phyloP scores from a whole-genome alignment of 2,113 vertebrate species.

The Xiphophorus maculatus region DNA sequence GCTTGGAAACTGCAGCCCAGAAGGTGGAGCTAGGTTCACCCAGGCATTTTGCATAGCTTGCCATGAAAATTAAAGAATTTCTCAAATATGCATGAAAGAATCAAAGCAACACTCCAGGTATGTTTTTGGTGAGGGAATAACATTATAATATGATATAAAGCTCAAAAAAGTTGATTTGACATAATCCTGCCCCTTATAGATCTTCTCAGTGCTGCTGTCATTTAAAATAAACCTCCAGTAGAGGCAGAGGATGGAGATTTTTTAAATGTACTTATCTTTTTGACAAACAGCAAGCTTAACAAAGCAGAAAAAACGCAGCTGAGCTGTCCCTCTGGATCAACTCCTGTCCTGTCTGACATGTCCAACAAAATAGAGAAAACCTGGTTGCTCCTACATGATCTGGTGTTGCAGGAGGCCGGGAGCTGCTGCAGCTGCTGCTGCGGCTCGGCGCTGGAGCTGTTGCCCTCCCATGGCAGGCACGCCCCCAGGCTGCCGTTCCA shows the following conservation, averaged over 20 bases:
- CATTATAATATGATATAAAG: too few species aligned
- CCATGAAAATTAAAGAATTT: too few species aligned
- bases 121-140: too few species aligned
- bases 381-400: slow-evolving; percentile 79
- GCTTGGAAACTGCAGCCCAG: too few species aligned
- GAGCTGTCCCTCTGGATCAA: slow-evolving; percentile 25
- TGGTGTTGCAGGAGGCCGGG: slow-evolving; percentile 79
- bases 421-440: slow-evolving; percentile 56
- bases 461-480: slow-evolving; percentile 88
- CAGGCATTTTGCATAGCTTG: too few species aligned
- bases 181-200: too few species aligned
- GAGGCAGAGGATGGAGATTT: background rate
- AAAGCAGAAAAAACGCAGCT: slow-evolving; percentile 3
- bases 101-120: too few species aligned
- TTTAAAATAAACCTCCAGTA: background rate
- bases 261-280: background rate
- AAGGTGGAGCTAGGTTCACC: too few species aligned
- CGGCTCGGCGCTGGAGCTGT: slow-evolving; percentile 4
- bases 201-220: background rate
- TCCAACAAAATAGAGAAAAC: background rate
- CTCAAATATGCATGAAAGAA: too few species aligned
- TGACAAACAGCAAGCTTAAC: background rate
- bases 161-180: too few species aligned
- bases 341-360: slow-evolving; percentile 3
- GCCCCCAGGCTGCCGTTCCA: slow-evolving; percentile 78